Percentiles rank a stretch among this genome's conserved stretches.
phyloP scores from a whole-genome alignment of 2,113 vertebrate species.

The Tursiops truncatus region DNA sequence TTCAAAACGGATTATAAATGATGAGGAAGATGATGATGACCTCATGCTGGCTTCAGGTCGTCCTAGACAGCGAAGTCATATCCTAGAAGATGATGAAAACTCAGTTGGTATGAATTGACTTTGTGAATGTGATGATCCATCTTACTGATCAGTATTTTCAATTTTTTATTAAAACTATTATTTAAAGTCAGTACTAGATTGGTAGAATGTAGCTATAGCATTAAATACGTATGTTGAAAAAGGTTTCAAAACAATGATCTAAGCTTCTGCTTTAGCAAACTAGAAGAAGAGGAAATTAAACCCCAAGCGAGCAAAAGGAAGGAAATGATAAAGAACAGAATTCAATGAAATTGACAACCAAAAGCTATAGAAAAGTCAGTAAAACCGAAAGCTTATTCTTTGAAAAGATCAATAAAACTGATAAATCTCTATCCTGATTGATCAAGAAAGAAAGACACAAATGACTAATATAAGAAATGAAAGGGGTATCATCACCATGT shows the following conservation, averaged over 20 bases:
- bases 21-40: conserved; percentile 85
- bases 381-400: conserved; percentile 1
- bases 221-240: conserved; percentile 20
- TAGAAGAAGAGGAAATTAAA: conserved; percentile 34
- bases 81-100: conserved; percentile 93
- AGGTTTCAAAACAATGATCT: not conserved
- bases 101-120: conserved; percentile 88
- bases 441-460: not conserved
- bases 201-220: not conserved
- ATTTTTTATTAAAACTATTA: not conserved
- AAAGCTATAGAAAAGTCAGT: not conserved
- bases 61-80: conserved; percentile 81
- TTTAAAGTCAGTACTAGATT: conserved; percentile 18
- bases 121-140: not conserved
- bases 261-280: not conserved
- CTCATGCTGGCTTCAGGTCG: conserved; percentile 83
- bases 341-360: not conserved
- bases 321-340: conserved; percentile 35
- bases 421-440: not conserved
- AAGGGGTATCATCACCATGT: not conserved
- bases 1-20: conserved; percentile 74
- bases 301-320: not conserved
- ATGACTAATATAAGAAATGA: not conserved
- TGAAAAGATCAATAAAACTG: not conserved
- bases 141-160: conserved; percentile 26